Conservation (phyloP, 2,113 vertebrate genomes). For the Leucosticte australis region DNA sequence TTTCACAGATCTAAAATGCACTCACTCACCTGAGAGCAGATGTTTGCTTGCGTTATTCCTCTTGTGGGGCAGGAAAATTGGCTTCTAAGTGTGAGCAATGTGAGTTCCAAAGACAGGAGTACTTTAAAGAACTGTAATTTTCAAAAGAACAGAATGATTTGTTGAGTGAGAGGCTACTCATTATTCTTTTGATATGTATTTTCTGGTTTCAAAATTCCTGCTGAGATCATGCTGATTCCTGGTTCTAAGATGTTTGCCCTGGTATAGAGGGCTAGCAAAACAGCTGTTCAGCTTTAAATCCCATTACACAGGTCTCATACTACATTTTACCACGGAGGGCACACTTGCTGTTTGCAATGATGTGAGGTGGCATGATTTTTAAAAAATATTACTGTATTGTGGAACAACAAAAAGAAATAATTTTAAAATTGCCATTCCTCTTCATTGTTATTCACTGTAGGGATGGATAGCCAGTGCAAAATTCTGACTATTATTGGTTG, state of each 20-base stretch:
- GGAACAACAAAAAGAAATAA: not conserved
- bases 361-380: not conserved
- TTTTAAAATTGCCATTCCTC: not conserved
- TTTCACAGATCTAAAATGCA: not conserved
- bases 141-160: not conserved
- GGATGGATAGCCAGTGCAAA: not conserved
- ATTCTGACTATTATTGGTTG: not conserved
- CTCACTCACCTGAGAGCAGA: not conserved
- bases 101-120: not conserved
- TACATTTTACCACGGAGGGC: not conserved
- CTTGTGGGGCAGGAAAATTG: not conserved
- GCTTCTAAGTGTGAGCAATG: not conserved
- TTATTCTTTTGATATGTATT: not conserved
- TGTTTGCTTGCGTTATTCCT: not conserved
- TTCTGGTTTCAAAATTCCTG: not conserved
- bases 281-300: not conserved
- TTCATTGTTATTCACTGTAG: not conserved
- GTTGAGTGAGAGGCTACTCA: not conserved
- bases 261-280: not conserved
- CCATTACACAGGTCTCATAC: not conserved
- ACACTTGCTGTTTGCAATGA: not conserved
- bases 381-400: not conserved
- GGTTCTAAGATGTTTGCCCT: not conserved
- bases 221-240: not conserved
- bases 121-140: not conserved